Conservation (phyloP, 2,797 vertebrate genomes). For the Intellagama lesueurii region DNA sequence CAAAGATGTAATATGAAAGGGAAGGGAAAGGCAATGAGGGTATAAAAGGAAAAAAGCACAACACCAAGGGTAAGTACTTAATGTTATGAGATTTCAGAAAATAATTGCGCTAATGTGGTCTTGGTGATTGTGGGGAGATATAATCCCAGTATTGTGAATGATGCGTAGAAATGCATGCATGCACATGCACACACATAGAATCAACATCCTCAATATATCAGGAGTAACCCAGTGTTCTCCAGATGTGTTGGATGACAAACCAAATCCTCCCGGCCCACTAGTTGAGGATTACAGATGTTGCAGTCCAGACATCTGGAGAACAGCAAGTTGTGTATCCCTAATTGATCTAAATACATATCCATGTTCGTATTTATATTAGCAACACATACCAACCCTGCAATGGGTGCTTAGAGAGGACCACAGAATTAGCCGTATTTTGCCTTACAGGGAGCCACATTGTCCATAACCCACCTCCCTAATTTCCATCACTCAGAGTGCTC, state of each 20-base stretch:
- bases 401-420: too few species aligned
- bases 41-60: neutral
- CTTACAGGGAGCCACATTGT: neutral
- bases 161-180: neutral
- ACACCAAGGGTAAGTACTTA: neutral
- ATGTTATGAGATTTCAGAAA: too few species aligned
- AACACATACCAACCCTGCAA: too few species aligned
- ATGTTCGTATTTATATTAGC: too few species aligned
- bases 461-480: too few species aligned
- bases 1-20: neutral
- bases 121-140: neutral
- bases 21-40: neutral
- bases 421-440: neutral
- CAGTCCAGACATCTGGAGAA: neutral
- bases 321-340: neutral
- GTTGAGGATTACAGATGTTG: neutral
- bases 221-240: neutral
- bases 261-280: neutral
- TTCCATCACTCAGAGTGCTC: too few species aligned
- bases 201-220: neutral
- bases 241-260: neutral
- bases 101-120: too few species aligned
- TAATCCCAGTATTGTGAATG: neutral
- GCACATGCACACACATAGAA: too few species aligned
- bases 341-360: too few species aligned